A percentile compares a stretch with the other conserved stretches of the same genome.
Evolutionary conservation across 2,888 invertebrate species (phyloP).

Genomic region (Prostheceraeus crozeri): DNA sequence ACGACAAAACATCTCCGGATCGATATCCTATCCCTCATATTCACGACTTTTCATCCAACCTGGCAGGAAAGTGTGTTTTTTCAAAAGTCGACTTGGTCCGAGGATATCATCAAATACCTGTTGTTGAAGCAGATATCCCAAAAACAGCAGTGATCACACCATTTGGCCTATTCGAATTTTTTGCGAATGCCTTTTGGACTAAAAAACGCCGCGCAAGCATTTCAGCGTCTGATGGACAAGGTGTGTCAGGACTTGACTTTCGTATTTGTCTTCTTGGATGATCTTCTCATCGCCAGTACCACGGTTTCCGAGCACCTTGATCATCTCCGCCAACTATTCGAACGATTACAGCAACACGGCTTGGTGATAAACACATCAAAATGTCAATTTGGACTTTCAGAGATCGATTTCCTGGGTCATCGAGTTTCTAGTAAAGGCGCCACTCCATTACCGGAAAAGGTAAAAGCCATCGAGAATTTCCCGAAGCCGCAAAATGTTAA

Average conservation of each 20-base stretch:
- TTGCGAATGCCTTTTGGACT: constrained; percentile 36
- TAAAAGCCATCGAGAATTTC: no score
- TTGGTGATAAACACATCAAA: constrained; percentile 39
- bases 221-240: constrained; percentile 35
- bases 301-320: constrained; percentile 34
- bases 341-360: constrained; percentile 35
- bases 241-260: constrained; percentile 20
- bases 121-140: constrained; percentile 34
- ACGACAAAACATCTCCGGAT: constrained; percentile 29
- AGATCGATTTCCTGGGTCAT: constrained; percentile 24
- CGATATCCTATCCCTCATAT: constrained; percentile 39
- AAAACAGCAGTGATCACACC: constrained; percentile 40
- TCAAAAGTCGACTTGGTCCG: constrained; percentile 40
- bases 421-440: neutral
- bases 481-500: no score
- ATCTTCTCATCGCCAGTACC: constrained; percentile 39
- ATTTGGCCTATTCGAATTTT: constrained; percentile 31
- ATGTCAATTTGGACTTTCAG: constrained; percentile 38
- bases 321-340: constrained; percentile 38
- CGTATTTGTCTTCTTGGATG: constrained; percentile 32
- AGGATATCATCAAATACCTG: constrained; percentile 40
- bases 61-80: constrained; percentile 40
- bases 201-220: constrained; percentile 33
- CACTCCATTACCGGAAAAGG: constrained; percentile 9
- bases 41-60: constrained; percentile 37